Base-by-base conservation (phyloP, 2,888 invertebrate species). In the Ormyrus nitidulus region DNA sequence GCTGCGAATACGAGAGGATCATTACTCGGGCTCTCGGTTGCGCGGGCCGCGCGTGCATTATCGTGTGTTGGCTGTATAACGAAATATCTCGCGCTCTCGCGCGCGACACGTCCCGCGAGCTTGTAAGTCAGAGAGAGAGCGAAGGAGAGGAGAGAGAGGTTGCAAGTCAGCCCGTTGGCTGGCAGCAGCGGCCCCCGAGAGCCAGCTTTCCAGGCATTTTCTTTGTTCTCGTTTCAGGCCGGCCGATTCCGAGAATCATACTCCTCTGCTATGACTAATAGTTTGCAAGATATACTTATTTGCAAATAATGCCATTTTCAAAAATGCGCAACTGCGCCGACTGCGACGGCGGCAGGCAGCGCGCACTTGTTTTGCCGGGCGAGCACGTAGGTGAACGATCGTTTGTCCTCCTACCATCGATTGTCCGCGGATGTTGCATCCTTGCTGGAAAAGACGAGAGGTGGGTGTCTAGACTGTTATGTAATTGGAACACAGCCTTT, bases 401-500 rank as follows among this genome's bases (percentile, higher is more conserved):
- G 86, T 87, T 88, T 87, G 87, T 88, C 89, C 89, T 88, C 89
- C 89, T 88, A 89, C 89, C 83, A 87, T 85, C 87, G 86, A 89
- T 89, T 88, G 89, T 83, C 83, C 83, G 85, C 84, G 86, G 84
- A 82, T 84, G 87, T 87, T 87, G 86, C 88, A 88, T 89, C 88
- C 86, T 87, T 85, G 79, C 59, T 61, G 62, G 53, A 73, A 81
- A 83, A 84, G 82, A 85, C 82, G 84, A 85, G 83, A 85, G 85
- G 87, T 88, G 87, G 88, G 87, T 88, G 85, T 85, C 83, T 86
- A 81, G 82, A 80, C 84, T 84, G 85, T 89, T 88, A 88, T 89
- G 89, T 89, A 90, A 89, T 89, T 89, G 89, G 89, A 89, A 89
- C 89, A 88, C 86, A 87, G 87, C 87, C 88, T 89, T 87, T 87